phyloP scores from a whole-genome alignment of 2,113 vertebrate genomes.

The Cryptomyrus ogoouensis region DNA sequence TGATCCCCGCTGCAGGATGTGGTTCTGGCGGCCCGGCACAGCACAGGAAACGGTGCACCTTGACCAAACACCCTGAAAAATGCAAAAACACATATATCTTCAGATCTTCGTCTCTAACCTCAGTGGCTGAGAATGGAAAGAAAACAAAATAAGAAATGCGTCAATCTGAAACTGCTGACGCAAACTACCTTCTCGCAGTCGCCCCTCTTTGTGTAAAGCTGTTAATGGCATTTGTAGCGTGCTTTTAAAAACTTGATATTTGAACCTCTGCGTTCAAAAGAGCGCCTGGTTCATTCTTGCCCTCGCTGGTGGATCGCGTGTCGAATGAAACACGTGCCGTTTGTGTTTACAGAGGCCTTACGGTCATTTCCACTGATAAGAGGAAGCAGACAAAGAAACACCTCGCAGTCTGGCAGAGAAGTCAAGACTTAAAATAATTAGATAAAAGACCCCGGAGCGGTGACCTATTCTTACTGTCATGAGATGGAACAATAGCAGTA shows the following conservation, averaged over 20 bases:
- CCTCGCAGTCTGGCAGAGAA: not conserved
- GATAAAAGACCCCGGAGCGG: not conserved
- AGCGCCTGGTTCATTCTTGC: not conserved
- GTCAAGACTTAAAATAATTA: slow-evolving; percentile 5
- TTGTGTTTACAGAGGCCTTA: not conserved
- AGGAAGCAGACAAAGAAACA: not conserved
- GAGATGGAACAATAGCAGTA: slow-evolving; percentile 5
- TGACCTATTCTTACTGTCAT: slow-evolving; percentile 1
- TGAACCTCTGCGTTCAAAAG: not conserved
- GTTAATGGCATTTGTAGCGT: not conserved
- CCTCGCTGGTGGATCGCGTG: too few species aligned
- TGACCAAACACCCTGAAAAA: not conserved
- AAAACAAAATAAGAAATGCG: not conserved
- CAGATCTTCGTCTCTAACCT: not conserved
- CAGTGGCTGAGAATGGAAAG: not conserved
- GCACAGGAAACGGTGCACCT: not conserved
- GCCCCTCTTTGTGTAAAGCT: not conserved
- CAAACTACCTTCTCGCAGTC: too few species aligned
- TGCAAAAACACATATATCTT: not conserved
- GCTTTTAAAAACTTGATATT: not conserved
- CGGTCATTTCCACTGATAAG: slow-evolving; percentile 6
- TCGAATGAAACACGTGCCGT: not conserved
- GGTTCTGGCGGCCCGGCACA: not conserved
- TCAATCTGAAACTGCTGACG: not conserved
- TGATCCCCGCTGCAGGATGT: not conserved